These are phyloP conservation scores for Halcyon smyrnensis DNA, from an alignment of 2,797 vertebrate genomes.

Conservation along the genomic window DNA sequence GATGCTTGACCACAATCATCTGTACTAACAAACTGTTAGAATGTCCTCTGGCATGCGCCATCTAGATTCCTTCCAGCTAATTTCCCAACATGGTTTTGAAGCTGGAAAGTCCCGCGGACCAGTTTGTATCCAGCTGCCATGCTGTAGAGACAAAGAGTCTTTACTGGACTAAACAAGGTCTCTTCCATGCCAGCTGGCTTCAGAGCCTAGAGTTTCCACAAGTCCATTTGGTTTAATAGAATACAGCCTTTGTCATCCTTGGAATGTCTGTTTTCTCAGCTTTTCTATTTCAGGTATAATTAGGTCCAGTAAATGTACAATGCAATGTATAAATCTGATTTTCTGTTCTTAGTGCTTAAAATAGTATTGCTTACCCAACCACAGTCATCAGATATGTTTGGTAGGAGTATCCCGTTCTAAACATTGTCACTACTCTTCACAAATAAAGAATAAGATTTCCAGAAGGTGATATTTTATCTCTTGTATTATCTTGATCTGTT, in stretches of 20 bases:
- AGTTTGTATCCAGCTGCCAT: neutral
- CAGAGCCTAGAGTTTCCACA: neutral
- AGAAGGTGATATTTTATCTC: neutral
- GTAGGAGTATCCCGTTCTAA: neutral
- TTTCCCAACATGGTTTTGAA: neutral
- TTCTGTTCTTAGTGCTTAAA: neutral
- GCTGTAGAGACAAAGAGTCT: neutral
- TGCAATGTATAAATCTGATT: neutral
- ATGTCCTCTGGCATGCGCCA: neutral
- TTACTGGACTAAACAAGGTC: neutral
- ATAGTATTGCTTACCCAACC: neutral
- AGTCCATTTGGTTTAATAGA: neutral
- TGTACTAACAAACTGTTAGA: neutral
- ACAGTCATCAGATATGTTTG: neutral
- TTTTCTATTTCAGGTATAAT: neutral
- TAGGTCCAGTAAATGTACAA: neutral
- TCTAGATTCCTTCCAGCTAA: neutral
- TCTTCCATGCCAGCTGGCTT: neutral
- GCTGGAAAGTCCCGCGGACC: neutral
- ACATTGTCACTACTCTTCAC: neutral
- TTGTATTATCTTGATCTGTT: neutral
- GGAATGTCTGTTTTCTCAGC: neutral
- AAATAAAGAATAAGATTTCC: neutral
- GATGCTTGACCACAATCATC: neutral
- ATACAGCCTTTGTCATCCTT: neutral